phyloP scores from a whole-genome alignment of 2,113 vertebrate species.

The Dasyurus viverrinus region DNA sequence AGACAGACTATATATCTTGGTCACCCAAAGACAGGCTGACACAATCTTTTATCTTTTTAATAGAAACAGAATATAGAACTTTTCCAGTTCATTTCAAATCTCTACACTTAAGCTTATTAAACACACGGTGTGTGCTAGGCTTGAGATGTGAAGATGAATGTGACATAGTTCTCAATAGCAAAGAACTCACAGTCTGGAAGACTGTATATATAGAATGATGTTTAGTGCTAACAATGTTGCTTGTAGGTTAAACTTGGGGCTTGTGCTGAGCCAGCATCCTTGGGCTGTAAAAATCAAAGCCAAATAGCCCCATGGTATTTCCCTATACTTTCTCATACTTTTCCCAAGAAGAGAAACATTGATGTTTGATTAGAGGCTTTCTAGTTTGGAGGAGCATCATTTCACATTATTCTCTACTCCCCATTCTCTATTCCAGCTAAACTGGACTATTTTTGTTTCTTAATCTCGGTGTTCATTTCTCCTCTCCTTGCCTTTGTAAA shows the following conservation, averaged over 20 bases:
- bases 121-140: background rate
- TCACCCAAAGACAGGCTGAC: slow-evolving; percentile 81
- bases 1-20: slow-evolving; percentile 71
- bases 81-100: background rate
- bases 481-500: background rate
- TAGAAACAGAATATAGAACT: no score
- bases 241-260: slow-evolving; percentile 45
- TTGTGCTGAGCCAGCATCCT: slow-evolving; percentile 29
- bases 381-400: slow-evolving; percentile 54
- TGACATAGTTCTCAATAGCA: background rate
- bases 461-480: background rate
- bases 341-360: background rate
- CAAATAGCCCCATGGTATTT: slow-evolving; percentile 18
- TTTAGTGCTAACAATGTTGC: slow-evolving; percentile 38
- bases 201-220: slow-evolving; percentile 46
- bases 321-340: background rate
- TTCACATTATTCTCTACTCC: background rate
- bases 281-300: slow-evolving; percentile 20
- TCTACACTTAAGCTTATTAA: background rate
- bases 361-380: slow-evolving; percentile 1
- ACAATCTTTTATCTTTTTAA: slow-evolving; percentile 82
- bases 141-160: background rate
- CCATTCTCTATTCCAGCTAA: background rate
- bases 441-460: background rate
- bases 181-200: background rate